Evolutionary conservation across 1,140 invertebrate genomes (phyloP).

Genomic region (Tetramorium simillimum): DNA sequence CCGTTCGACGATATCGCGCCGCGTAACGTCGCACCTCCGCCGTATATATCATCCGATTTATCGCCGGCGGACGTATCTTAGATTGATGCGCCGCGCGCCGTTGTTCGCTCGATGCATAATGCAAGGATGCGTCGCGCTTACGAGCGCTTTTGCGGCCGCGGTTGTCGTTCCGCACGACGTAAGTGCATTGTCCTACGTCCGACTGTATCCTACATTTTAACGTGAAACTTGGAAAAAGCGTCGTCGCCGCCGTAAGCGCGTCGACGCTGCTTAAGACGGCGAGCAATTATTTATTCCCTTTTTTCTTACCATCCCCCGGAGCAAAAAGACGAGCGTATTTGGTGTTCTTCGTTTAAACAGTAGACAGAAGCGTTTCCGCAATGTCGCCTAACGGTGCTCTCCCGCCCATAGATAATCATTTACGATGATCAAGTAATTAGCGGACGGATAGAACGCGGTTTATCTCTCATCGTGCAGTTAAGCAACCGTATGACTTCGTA

Average conservation of each 20-base stretch:
- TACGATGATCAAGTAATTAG: conserved; percentile 30
- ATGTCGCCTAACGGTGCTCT: not conserved
- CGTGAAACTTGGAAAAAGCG: conserved; percentile 26
- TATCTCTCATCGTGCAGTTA: not conserved
- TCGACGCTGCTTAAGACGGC: conserved; percentile 9
- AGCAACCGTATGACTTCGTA: not conserved
- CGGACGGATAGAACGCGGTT: not conserved
- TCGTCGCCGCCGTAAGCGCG: not conserved
- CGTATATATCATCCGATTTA: conserved; percentile 67
- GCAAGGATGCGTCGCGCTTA: conserved; percentile 36
- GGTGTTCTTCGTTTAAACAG: conserved; percentile 4
- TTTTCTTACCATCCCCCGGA: not conserved
- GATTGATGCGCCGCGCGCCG: conserved; percentile 56
- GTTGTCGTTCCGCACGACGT: conserved; percentile 43
- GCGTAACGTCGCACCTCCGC: conserved; percentile 47
- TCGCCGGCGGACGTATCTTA: conserved; percentile 64
- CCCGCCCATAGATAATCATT: conserved; percentile 8
- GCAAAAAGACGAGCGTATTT: not conserved
- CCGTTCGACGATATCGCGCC: conserved; percentile 62
- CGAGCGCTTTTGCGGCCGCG: conserved; percentile 41
- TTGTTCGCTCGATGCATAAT: conserved; percentile 64
- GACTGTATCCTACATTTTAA: conserved; percentile 44
- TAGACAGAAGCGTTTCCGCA: not conserved
- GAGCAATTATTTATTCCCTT: conserved; percentile 22
- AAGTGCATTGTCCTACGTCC: conserved; percentile 53